A percentile compares a stretch with the other conserved stretches of the same genome.
Conservation (phyloP, 2,113 vertebrate genomes). For the Egretta garzetta region DNA sequence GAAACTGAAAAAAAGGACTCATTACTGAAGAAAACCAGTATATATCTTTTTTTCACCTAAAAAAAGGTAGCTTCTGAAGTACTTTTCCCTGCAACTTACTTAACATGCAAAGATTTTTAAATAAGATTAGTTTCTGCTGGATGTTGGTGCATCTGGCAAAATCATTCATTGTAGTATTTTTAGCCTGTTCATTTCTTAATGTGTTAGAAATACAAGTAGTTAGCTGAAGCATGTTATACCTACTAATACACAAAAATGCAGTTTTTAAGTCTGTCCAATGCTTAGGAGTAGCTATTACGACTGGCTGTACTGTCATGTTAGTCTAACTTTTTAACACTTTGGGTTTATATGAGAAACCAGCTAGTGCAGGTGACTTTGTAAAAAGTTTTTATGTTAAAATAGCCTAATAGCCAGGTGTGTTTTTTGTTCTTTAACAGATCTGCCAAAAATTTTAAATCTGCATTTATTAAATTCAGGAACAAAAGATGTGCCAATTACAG, state of each 20-base stretch:
- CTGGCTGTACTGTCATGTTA: neutral
- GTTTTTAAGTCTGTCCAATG: neutral
- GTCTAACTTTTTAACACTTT: neutral
- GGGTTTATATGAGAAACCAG: neutral
- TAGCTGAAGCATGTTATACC: neutral
- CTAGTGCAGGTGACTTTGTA: neutral
- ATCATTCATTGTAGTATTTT: neutral
- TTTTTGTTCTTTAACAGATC: conserved; percentile 83
- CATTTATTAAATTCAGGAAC: conserved; percentile 98
- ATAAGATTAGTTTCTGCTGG: neutral
- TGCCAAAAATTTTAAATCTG: conserved; percentile 95
- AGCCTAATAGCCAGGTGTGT: conserved; percentile 24
- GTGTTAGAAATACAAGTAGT: neutral
- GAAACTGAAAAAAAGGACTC: neutral
- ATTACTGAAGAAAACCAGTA: neutral
- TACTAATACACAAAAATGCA: neutral
- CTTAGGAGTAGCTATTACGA: neutral
- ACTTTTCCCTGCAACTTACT: neutral
- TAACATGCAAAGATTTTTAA: neutral
- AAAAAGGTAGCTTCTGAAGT: neutral
- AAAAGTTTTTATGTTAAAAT: neutral
- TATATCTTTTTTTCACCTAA: neutral
- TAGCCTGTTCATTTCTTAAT: neutral
- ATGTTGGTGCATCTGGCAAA: neutral
- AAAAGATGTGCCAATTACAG: conserved; percentile 98